Conservation (phyloP, 2,888 invertebrate species). For the Alcis repandata region DNA sequence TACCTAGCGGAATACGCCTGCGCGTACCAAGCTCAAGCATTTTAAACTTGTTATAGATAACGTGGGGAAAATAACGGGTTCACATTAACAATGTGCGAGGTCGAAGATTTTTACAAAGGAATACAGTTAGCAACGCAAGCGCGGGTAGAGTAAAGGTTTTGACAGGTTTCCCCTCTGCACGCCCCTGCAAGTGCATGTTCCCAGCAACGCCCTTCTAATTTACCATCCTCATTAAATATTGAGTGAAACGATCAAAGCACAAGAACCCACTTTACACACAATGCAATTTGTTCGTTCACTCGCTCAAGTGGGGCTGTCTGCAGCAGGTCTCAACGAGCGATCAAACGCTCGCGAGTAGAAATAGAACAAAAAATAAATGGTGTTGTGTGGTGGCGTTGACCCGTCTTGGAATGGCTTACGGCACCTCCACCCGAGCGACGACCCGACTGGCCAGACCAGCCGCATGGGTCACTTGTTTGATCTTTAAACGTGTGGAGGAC, state of each 20-base stretch:
- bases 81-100: too few relatives aligned
- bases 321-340: conserved; percentile 26
- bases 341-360: conserved; percentile 31
- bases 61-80: too few relatives aligned
- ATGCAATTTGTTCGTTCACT: conserved; percentile 9
- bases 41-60: too few relatives aligned
- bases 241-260: background rate
- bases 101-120: too few relatives aligned
- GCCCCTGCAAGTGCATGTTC: too few relatives aligned
- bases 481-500: conserved; percentile 26
- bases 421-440: conserved; percentile 36
- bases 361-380: conserved; percentile 42
- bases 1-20: too few relatives aligned
- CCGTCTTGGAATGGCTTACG: conserved; percentile 28
- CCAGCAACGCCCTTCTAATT: too few relatives aligned
- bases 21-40: too few relatives aligned
- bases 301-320: conserved; percentile 20
- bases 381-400: conserved; percentile 46
- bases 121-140: too few relatives aligned
- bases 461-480: conserved; percentile 41
- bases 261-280: conserved; percentile 16
- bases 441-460: conserved; percentile 42
- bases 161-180: too few relatives aligned
- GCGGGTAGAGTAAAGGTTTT: too few relatives aligned
- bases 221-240: too few relatives aligned